A percentile compares a stretch with the other conserved stretches of the same genome.
These are phyloP conservation scores for Rhinopithecus roxellana DNA, from an alignment of 2,113 vertebrate genomes.

Conservation along the genomic window DNA sequence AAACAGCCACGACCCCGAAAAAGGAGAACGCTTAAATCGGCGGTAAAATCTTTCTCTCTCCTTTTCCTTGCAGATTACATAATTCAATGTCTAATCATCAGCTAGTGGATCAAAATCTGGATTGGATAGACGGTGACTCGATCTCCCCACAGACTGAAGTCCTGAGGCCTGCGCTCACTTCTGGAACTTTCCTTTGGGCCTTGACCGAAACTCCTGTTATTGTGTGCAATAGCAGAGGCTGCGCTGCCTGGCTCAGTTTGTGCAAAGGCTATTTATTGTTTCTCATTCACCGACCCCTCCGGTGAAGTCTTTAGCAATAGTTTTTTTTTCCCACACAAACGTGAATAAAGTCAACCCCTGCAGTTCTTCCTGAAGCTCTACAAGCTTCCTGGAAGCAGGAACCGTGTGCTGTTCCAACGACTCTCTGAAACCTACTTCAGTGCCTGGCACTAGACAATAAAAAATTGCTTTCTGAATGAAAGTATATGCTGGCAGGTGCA, in stretches of 20 bases:
- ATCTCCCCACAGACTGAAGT: fast-evolving
- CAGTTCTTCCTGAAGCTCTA: neutral
- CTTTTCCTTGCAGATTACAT: slow-evolving; percentile 32
- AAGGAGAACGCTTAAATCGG: neutral
- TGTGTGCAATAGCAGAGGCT: neutral
- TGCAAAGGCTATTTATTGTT: neutral
- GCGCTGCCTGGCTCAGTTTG: fast-evolving
- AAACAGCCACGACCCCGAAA: neutral
- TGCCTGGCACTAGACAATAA: neutral
- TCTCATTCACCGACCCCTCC: neutral
- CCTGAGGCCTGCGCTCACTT: neutral
- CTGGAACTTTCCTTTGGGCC: neutral
- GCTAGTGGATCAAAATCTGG: neutral
- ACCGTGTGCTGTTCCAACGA: neutral
- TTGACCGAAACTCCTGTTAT: neutral
- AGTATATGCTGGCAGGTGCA: neutral
- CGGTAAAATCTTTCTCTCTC: neutral
- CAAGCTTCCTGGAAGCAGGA: neutral
- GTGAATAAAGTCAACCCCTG: neutral
- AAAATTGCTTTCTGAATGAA: neutral
- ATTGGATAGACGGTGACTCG: neutral
- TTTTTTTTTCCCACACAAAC: neutral
- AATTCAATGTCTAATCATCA: neutral
- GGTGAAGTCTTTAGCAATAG: neutral
- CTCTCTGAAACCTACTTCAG: neutral